Evolutionary conservation across 2,113 vertebrate genomes (phyloP), one percentile per base, ranked within the genome.

Genomic region (Pelmatolapia mariae): DNA sequence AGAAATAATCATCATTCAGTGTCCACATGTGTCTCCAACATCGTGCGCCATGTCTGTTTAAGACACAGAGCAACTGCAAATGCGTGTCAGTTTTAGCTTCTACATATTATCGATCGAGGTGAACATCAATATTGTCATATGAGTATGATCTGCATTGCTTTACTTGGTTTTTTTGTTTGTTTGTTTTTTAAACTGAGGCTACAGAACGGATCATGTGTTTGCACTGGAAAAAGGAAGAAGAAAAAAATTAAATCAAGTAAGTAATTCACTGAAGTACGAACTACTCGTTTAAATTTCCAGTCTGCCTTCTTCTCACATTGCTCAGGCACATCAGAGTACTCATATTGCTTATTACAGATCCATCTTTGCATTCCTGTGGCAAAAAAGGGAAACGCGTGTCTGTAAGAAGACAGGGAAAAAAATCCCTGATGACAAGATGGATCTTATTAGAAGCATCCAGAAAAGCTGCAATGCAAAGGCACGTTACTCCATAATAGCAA

Each of bases 331-430:
- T 98, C 98, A 3, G 97, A 96, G 98, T 98, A 99, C 89, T 98
- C 97, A 26, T 99, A 99, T 12, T 98, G 98, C 57, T 98, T 98
- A 95, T 98, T 97, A 12, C 98, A 96, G 91, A 99, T 98, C 81
- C 98, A 96, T 79, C 96, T 97, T 94, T 99, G 99, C 98, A 99
- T 99, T 5, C 98, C 98, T 2, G 98, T 98, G 97, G 98, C 98
- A 90, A 98, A 98, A 95, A 98, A 98, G 2, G 97, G 98, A 24
- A 98, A n/a, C 98, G 89, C 82, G 97, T 98, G 93, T 19, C n/a
- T 15, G 73, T 22, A 45, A 45, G 9, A 87, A 54, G 50, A 33
- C 8, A 10, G 22, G 5, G 52, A 2, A 80, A 76, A 36, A 76
- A 56, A 87, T 18, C 26, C n/a, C 8, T 56, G 19, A 52, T 50